These are phyloP conservation scores for Sebastes nivosus DNA, from an alignment of 2,797 vertebrate species.

Conservation along the genomic window DNA sequence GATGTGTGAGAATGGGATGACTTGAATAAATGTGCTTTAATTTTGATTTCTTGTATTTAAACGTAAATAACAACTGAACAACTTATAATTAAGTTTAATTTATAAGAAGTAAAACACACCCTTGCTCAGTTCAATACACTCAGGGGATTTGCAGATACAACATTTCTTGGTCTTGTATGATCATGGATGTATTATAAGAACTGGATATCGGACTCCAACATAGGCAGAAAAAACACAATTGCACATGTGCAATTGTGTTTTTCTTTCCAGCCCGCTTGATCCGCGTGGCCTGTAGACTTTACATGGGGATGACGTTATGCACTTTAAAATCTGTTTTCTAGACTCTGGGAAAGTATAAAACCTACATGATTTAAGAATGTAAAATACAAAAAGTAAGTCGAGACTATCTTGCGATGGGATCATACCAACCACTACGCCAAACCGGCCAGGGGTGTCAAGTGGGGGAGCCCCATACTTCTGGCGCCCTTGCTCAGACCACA, in stretches of 20 bases:
- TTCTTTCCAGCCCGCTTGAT: background rate
- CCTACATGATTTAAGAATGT: background rate
- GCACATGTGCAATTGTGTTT: background rate
- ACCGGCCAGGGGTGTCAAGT: too few relatives aligned
- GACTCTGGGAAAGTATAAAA: background rate
- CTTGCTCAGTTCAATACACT: background rate
- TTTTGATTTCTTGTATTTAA: background rate
- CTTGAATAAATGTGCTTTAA: background rate
- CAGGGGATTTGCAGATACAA: background rate
- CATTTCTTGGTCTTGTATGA: background rate
- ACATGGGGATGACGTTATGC: background rate
- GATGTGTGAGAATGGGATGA: background rate
- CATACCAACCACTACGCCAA: rapidly evolving
- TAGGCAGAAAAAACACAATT: background rate
- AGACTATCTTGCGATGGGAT: too few relatives aligned
- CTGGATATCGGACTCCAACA: background rate
- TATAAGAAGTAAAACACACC: background rate
- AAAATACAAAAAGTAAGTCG: too few relatives aligned
- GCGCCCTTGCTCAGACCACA: too few relatives aligned
- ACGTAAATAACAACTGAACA: too few relatives aligned
- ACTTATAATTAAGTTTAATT: background rate
- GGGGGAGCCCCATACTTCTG: too few relatives aligned
- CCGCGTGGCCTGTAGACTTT: background rate
- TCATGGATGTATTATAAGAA: background rate
- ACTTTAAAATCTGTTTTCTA: background rate